phyloP scores from a whole-genome alignment of 2,888 invertebrate genomes.

The Romanomermis culicivorax region DNA sequence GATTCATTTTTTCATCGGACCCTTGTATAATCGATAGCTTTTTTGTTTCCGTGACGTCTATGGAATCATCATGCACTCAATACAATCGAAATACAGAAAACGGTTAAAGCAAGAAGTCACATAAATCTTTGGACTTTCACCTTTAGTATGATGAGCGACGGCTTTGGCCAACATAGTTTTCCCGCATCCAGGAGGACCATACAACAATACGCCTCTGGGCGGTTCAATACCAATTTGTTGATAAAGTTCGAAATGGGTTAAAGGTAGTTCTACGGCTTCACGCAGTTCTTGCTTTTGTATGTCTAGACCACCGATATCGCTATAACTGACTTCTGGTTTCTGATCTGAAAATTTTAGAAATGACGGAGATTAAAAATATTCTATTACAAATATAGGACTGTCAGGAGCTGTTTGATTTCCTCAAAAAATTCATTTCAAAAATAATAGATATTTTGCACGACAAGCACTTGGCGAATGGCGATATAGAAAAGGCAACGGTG shows the following conservation, averaged over 20 bases:
- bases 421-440: no score
- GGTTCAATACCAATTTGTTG: conserved; percentile 95
- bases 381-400: not conserved
- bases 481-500: no score
- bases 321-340: conserved; percentile 87
- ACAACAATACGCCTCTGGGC: conserved; percentile 90
- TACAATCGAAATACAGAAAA: no score
- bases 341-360: conserved; percentile 44
- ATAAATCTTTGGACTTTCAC: no score
- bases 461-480: no score
- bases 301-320: conserved; percentile 97
- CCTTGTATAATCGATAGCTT: no score
- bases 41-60: no score
- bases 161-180: conserved; percentile 99
- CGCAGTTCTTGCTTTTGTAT: conserved; percentile 98
- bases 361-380: not conserved
- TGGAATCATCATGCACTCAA: no score
- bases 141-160: conserved; percentile 90
- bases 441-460: no score
- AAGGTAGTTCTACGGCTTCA: conserved; percentile 88
- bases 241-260: conserved; percentile 94
- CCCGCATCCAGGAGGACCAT: conserved; percentile 95
- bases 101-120: no score
- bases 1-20: no score
- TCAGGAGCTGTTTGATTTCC: no score